A percentile compares a stretch with the other conserved stretches of the same genome.
Evolutionary conservation across 1,140 invertebrate species (phyloP).

Genomic region (Limonius californicus): DNA sequence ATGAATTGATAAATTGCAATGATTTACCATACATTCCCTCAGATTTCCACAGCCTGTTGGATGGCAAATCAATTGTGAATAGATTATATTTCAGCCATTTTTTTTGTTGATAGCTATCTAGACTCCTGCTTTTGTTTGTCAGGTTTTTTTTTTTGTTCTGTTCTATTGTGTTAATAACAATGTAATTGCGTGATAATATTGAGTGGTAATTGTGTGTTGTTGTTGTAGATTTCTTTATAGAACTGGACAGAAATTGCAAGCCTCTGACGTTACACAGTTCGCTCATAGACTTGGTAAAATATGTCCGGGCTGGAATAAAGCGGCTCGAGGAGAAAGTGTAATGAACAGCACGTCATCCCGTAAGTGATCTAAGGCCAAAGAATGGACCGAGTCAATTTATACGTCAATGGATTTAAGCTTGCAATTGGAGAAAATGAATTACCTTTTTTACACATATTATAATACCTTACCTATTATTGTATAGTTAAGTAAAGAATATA

Average conservation of each 20-base stretch:
- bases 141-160: too few species aligned
- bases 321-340: constrained; percentile 42
- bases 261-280: constrained; percentile 73
- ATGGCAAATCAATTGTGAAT: too few species aligned
- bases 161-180: too few species aligned
- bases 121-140: too few species aligned
- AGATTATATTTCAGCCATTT: too few species aligned
- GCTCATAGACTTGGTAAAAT: constrained; percentile 68
- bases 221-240: constrained; percentile 72
- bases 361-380: constrained; percentile 34
- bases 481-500: constrained; percentile 14
- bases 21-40: too few species aligned
- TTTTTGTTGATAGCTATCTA: too few species aligned
- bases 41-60: too few species aligned
- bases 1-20: too few species aligned
- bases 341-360: background rate
- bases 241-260: constrained; percentile 68
- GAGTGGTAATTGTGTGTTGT: too few species aligned
- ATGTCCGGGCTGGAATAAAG: constrained; percentile 66
- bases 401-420: constrained; percentile 34
- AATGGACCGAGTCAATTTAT: constrained; percentile 42
- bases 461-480: constrained; percentile 15
- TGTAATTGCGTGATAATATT: too few species aligned
- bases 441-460: constrained; percentile 18
- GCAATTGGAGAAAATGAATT: constrained; percentile 13